Evolutionary conservation across 2,797 vertebrate genomes (phyloP).

Genomic region (Lateolabrax maculatus): DNA sequence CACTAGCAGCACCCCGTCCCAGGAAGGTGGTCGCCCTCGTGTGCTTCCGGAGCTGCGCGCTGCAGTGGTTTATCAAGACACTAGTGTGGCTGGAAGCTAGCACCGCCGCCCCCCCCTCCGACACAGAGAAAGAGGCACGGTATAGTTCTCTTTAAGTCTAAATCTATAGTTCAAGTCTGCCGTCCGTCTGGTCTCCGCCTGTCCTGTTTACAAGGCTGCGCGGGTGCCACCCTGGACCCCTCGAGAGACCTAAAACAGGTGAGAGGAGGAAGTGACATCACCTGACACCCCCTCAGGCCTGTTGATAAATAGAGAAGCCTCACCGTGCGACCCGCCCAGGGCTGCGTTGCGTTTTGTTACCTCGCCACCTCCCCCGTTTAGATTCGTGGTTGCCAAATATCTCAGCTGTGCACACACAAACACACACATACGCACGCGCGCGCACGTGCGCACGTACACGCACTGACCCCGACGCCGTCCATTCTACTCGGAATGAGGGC

Average conservation of each 20-base stretch:
- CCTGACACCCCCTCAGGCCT: conserved; percentile 32
- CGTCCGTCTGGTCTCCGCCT: conserved; percentile 54
- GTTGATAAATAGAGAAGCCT: conserved; percentile 46
- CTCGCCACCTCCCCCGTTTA: conserved; percentile 55
- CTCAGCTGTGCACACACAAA: conserved; percentile 68
- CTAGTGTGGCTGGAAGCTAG: conserved; percentile 72
- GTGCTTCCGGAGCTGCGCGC: conserved; percentile 65
- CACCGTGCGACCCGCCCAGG: conserved; percentile 41
- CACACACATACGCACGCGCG: conserved; percentile 36
- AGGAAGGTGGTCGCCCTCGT: conserved; percentile 70
- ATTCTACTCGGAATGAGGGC: conserved; percentile 69
- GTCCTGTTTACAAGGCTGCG: conserved; percentile 53
- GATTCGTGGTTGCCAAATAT: conserved; percentile 74
- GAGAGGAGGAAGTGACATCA: conserved; percentile 31
- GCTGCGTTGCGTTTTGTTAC: conserved; percentile 39
- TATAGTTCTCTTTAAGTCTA: conserved; percentile 64
- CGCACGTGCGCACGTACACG: too few relatives aligned
- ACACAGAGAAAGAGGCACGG: conserved; percentile 68
- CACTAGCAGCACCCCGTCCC: conserved; percentile 51
- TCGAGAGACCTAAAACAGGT: conserved; percentile 42
- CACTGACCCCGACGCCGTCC: conserved; percentile 54
- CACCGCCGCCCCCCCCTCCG: conserved; percentile 50
- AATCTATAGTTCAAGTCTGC: conserved; percentile 67
- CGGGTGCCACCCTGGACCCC: conserved; percentile 64
- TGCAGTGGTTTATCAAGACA: conserved; percentile 74